Conservation (phyloP, 2,888 invertebrate genomes). For the Macroteleia sp. region DNA sequence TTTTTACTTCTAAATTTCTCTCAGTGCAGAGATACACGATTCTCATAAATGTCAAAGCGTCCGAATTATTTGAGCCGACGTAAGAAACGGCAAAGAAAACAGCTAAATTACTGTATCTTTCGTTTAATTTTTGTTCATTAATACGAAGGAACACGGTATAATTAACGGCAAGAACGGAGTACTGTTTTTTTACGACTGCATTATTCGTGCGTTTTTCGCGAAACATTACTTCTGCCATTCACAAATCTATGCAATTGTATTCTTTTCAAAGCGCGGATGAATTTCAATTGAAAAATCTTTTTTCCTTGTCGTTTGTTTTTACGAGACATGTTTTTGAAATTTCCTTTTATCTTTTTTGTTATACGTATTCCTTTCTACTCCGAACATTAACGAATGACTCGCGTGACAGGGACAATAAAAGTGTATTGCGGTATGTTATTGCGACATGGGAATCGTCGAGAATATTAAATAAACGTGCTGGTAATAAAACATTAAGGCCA, state of each 20-base stretch:
- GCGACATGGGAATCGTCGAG: constrained; percentile 48
- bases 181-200: not conserved
- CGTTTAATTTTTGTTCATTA: no score
- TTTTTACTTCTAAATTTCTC: no score
- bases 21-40: no score
- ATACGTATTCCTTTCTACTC: constrained; percentile 15
- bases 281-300: constrained; percentile 23
- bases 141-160: no score
- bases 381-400: constrained; percentile 40
- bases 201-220: constrained; percentile 10
- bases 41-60: no score
- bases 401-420: constrained; percentile 48
- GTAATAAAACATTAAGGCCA: constrained; percentile 52
- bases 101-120: no score
- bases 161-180: constrained; percentile 3
- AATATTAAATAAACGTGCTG: constrained; percentile 52
- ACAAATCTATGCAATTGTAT: constrained; percentile 24
- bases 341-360: constrained; percentile 7
- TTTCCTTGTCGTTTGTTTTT: constrained; percentile 23
- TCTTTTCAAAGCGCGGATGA: constrained; percentile 10
- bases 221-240: constrained; percentile 21
- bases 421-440: constrained; percentile 44
- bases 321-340: constrained; percentile 33
- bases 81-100: no score
- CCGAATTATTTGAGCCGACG: no score